Evolutionary conservation across 64 coral and sea anemone species (phyloP).

Genomic region (Pachyseris speciosa): DNA sequence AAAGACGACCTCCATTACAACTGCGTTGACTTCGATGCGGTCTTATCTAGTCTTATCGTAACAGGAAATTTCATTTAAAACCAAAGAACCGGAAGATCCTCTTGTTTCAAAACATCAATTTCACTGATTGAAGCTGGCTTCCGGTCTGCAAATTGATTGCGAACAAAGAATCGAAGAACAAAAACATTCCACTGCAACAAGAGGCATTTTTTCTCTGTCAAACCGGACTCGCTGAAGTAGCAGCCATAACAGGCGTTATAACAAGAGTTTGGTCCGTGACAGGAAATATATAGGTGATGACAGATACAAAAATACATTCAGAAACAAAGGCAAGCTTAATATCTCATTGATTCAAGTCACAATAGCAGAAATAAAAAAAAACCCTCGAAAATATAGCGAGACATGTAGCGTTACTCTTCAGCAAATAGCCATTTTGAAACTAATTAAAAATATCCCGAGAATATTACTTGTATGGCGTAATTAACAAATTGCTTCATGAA

Average conservation of each 20-base stretch:
- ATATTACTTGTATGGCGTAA: no score
- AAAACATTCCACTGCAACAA: neutral
- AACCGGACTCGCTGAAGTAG: neutral
- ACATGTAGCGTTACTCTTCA: neutral
- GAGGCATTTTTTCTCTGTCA: neutral
- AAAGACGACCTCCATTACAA: no score
- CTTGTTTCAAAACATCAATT: conserved; percentile 12
- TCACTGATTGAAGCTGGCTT: neutral
- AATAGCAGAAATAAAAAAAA: neutral
- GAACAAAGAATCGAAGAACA: neutral
- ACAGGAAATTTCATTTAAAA: neutral
- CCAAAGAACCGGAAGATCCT: neutral
- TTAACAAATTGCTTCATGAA: no score
- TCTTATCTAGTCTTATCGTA: neutral
- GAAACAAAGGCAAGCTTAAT: neutral
- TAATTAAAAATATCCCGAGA: no score
- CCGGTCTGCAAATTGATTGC: conserved; percentile 27
- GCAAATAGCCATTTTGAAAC: neutral
- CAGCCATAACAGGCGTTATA: neutral
- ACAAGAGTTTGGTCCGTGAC: neutral
- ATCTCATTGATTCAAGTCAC: neutral
- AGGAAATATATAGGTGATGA: neutral
- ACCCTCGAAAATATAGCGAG: neutral
- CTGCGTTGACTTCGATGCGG: neutral
- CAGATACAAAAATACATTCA: neutral